Evolutionary conservation across 2,888 invertebrate genomes (phyloP).

Genomic region (Dryobota labecula): DNA sequence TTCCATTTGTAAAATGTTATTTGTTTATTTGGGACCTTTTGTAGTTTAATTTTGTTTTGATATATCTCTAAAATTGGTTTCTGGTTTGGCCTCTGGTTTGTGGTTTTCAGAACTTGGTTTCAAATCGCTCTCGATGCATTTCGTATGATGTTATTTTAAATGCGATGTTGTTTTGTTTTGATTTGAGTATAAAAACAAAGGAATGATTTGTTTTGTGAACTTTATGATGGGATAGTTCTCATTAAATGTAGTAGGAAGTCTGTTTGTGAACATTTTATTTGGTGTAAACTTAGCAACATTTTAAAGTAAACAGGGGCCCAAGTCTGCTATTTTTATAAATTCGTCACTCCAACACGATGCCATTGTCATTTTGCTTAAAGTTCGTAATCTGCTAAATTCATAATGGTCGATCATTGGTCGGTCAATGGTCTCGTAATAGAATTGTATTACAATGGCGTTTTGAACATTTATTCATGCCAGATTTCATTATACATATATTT

Average conservation of each 20-base stretch:
- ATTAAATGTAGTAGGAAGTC: neutral
- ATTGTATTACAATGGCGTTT: too few species aligned
- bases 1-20: slow-evolving; percentile 51
- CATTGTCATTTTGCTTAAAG: too few species aligned
- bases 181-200: neutral
- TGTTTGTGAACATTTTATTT: neutral
- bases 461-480: too few species aligned
- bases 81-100: slow-evolving; percentile 24
- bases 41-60: slow-evolving; percentile 53
- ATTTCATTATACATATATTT: too few species aligned
- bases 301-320: neutral
- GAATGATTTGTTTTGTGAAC: slow-evolving; percentile 20
- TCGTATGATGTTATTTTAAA: slow-evolving; percentile 26
- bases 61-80: slow-evolving; percentile 38
- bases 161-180: slow-evolving; percentile 31
- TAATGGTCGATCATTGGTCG: too few species aligned
- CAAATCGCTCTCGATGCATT: slow-evolving; percentile 37
- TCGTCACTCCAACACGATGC: too few species aligned
- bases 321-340: too few species aligned
- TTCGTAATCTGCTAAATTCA: too few species aligned
- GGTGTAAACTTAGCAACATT: too few species aligned
- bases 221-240: neutral
- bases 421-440: too few species aligned
- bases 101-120: slow-evolving; percentile 24
- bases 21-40: slow-evolving; percentile 41